Conservation (phyloP, 2,797 vertebrate species). For the Crax fasciolata region DNA sequence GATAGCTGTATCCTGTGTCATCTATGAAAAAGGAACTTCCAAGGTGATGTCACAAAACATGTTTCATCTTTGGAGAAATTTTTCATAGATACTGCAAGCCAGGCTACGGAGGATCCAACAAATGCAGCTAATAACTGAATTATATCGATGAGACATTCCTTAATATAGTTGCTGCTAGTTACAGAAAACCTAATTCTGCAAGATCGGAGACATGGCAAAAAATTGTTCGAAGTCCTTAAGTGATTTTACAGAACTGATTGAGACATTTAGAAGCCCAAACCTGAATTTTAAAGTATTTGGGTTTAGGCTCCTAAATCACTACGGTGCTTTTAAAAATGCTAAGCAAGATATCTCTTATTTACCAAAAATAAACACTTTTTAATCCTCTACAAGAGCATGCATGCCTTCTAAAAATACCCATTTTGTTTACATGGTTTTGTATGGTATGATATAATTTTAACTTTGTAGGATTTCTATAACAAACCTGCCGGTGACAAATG, state of each 20-base stretch:
- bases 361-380: constrained; percentile 63
- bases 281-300: not conserved
- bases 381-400: constrained; percentile 54
- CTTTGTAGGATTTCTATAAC: constrained; percentile 70
- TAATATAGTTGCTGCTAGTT: not conserved
- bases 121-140: constrained; percentile 10
- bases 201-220: constrained; percentile 10
- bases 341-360: constrained; percentile 19
- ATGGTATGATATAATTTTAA: constrained; percentile 64
- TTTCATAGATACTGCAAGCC: not conserved
- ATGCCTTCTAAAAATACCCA: constrained; percentile 47
- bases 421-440: constrained; percentile 78
- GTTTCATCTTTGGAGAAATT: not conserved
- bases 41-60: not conserved
- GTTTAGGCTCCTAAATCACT: constrained; percentile 56
- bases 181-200: constrained; percentile 1
- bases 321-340: constrained; percentile 66
- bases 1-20: not conserved
- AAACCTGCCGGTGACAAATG: constrained; percentile 65
- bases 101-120: not conserved
- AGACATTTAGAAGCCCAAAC: constrained; percentile 41
- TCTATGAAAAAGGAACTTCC: not conserved
- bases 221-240: not conserved
- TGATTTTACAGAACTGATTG: constrained; percentile 21
- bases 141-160: not conserved